These are phyloP conservation scores for Magallana nippona DNA, from an alignment of 2,888 invertebrate species.

Conservation along the genomic window DNA sequence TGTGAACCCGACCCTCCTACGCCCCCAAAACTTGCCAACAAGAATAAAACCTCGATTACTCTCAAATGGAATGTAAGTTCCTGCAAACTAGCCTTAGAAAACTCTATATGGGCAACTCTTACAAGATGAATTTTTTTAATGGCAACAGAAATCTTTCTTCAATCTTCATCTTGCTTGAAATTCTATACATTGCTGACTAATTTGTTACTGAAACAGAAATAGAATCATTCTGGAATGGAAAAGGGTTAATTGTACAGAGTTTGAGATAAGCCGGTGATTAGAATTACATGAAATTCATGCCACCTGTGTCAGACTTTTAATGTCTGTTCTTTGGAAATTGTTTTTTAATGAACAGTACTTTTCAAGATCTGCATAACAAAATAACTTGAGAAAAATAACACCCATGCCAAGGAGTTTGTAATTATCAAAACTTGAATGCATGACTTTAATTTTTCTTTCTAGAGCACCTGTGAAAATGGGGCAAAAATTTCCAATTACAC, in stretches of 20 bases:
- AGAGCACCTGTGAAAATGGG: conserved; percentile 89
- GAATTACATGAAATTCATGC: conserved; percentile 15
- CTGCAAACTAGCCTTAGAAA: not conserved
- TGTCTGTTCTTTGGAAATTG: not conserved
- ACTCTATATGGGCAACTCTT: not conserved
- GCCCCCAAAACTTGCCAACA: conserved; percentile 86
- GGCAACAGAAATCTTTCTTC: not conserved
- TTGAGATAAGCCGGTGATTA: not conserved
- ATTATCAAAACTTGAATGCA: not conserved
- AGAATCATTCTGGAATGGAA: not conserved
- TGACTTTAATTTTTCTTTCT: conserved; percentile 51
- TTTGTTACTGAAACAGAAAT: not conserved
- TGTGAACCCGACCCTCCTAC: conserved; percentile 88
- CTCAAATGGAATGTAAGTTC: conserved; percentile 80
- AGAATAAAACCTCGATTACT: conserved; percentile 85
- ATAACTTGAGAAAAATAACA: no score
- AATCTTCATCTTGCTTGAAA: not conserved
- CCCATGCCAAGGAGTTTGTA: not conserved
- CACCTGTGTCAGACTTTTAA: not conserved
- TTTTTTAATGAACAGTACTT: not conserved
- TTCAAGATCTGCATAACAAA: not conserved
- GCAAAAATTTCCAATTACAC: conserved; percentile 88
- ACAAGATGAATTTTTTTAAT: not conserved
- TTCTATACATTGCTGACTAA: not conserved
- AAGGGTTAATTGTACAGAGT: not conserved